Conservation (phyloP, 2,888 invertebrate species). For the Tubulanus polymorphus region DNA sequence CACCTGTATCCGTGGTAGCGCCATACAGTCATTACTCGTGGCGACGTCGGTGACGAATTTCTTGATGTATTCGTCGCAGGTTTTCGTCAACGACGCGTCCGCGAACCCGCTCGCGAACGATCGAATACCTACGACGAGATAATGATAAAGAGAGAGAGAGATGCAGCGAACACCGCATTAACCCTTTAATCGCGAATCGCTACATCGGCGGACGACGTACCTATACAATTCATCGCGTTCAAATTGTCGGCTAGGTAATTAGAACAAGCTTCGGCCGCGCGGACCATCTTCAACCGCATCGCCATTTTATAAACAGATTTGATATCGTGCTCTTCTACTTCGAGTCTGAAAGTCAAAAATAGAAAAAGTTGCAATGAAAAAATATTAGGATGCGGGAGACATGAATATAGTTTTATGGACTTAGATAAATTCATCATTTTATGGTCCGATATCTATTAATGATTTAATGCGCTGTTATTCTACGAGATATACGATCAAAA, state of each 20-base stretch:
- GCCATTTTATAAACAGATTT: constrained; percentile 78
- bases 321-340: constrained; percentile 60
- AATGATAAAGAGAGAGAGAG: not conserved
- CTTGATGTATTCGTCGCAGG: constrained; percentile 69
- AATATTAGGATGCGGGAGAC: too few species aligned
- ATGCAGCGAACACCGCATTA: not conserved
- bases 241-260: constrained; percentile 66
- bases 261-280: constrained; percentile 69
- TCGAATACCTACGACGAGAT: constrained; percentile 50
- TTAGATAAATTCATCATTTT: too few species aligned
- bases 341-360: constrained; percentile 58
- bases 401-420: too few species aligned
- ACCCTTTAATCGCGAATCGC: not conserved
- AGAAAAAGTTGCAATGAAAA: too few species aligned
- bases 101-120: constrained; percentile 59
- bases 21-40: constrained; percentile 62
- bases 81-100: constrained; percentile 59
- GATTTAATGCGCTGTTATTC: too few species aligned
- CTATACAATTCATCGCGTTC: constrained; percentile 58
- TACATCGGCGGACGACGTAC: constrained; percentile 30
- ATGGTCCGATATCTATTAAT: too few species aligned
- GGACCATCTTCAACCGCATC: constrained; percentile 70
- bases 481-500: too few species aligned
- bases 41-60: constrained; percentile 67
- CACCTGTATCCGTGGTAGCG: constrained; percentile 67